Base-by-base conservation (phyloP, 2,888 invertebrate species). In the Liodrosophila aerea region DNA sequence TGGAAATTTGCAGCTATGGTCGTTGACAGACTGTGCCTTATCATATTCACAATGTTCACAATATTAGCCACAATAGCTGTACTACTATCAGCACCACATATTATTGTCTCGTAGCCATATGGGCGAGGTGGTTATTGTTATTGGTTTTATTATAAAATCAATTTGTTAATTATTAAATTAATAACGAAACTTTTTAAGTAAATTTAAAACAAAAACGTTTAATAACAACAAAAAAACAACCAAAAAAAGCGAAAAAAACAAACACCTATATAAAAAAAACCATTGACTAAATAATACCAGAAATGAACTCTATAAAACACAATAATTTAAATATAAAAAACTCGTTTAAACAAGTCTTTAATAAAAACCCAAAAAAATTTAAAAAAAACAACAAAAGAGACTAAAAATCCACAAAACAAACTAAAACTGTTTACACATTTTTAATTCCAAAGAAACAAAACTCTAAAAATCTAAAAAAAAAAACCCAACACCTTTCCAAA, bases 1-100 rank as follows among this genome's bases (percentile, higher is more conserved):
- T 98, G 98, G 98, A 98, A 98, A 93, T 98, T 98, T 92, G 98
- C 98, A 91, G 98, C 98, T 92, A 98, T 98, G 97, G 98, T 98
- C 92, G 97, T 98, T 93, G 98, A 98, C 94, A 95, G 98, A 94
- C 94, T 98, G 94, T 98, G 98, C 95, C 96, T 98, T 94, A 97
- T 98, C 93, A 95, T 98, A 93, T 98, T 98, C 95, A 97, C 97
- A 92, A 94, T 97, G 93, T 97, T 97, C 94, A 97, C 97, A 92
- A 96, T 97, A 93, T 94, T 97, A 92, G 97, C 97, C 92, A 97
- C 97, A 91, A 95, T 97, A 93, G 97, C 97, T 92, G 97, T 97
- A 93, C 94, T 98, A 91, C 94, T 97, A 92, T 96, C 97, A 91
- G 97, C 97, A 91, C 97, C 97, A 89, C 97, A 97, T 93, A 90